Conservation (phyloP, 2,113 vertebrate genomes). For the Petrocephalus zakoni region DNA sequence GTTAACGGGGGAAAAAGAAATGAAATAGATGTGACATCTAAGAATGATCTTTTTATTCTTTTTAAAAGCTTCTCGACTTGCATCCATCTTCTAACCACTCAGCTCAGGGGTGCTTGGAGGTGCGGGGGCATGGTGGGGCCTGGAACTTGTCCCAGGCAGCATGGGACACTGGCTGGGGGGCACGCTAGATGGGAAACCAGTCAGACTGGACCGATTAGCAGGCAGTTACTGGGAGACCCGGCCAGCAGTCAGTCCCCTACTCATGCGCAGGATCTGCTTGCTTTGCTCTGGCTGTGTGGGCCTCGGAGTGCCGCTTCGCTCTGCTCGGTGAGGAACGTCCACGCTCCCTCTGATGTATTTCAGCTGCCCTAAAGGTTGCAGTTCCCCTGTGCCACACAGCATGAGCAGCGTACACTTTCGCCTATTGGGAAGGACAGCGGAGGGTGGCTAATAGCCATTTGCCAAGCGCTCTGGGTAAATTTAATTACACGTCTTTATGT, state of each 20-base stretch:
- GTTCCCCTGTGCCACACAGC: background rate
- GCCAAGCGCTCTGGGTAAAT: background rate
- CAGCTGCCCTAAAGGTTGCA: background rate
- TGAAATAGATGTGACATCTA: background rate
- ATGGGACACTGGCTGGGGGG: background rate
- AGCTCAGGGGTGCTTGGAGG: background rate
- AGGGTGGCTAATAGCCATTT: background rate
- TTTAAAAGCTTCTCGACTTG: background rate
- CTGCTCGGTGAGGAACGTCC: background rate
- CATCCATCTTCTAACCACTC: background rate
- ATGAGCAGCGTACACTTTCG: background rate
- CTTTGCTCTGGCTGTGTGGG: background rate
- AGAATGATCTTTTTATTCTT: background rate
- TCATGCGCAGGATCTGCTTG: background rate
- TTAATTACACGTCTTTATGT: background rate
- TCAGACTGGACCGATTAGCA: background rate
- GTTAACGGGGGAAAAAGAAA: background rate
- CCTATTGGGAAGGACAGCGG: background rate
- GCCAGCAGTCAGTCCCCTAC: background rate
- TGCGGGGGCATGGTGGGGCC: too few relatives aligned
- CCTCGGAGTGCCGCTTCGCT: background rate
- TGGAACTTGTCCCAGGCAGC: too few relatives aligned
- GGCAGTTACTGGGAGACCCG: background rate
- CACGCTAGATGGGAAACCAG: background rate
- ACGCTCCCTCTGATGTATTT: background rate